These are phyloP conservation scores for Lasioglossum morio DNA, from an alignment of 2,888 invertebrate genomes.

Conservation along the genomic window DNA sequence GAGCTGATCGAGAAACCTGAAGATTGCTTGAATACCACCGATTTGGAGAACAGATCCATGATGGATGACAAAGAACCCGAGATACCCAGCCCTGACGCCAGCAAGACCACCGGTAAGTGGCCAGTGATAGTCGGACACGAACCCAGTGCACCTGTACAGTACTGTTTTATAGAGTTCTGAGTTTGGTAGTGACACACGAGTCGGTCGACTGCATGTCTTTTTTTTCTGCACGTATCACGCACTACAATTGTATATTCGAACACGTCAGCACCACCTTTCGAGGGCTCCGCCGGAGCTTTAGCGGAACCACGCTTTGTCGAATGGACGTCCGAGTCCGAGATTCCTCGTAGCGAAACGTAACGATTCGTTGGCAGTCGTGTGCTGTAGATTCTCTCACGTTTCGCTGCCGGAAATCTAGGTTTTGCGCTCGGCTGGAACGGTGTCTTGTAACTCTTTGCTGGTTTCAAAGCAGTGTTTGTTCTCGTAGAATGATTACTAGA, in stretches of 20 bases:
- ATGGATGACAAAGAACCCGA: slow-evolving; percentile 79
- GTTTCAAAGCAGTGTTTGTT: background rate
- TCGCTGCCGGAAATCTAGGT: background rate
- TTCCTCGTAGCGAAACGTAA: background rate
- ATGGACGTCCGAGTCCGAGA: slow-evolving; percentile 1
- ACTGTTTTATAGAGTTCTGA: slow-evolving; percentile 57
- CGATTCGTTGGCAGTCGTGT: background rate
- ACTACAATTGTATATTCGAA: slow-evolving; percentile 54
- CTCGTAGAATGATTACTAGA: background rate
- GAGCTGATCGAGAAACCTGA: slow-evolving; percentile 82
- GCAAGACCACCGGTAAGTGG: slow-evolving; percentile 82
- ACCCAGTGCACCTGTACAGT: slow-evolving; percentile 60
- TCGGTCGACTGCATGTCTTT: slow-evolving; percentile 58
- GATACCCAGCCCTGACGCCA: slow-evolving; percentile 78
- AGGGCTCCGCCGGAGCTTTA: background rate
- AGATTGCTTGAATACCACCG: slow-evolving; percentile 54
- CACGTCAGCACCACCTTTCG: slow-evolving; percentile 41
- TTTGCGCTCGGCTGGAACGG: background rate
- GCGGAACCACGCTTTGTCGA: background rate
- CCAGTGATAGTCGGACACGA: slow-evolving; percentile 40
- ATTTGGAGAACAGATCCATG: slow-evolving; percentile 74
- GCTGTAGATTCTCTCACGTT: background rate
- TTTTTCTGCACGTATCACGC: slow-evolving; percentile 79
- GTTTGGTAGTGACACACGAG: slow-evolving; percentile 60
- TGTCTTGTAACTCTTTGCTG: background rate